Evolutionary conservation across 2,113 vertebrate genomes (phyloP), one percentile per base, ranked within the genome.

Genomic region (Synchiropus splendidus): DNA sequence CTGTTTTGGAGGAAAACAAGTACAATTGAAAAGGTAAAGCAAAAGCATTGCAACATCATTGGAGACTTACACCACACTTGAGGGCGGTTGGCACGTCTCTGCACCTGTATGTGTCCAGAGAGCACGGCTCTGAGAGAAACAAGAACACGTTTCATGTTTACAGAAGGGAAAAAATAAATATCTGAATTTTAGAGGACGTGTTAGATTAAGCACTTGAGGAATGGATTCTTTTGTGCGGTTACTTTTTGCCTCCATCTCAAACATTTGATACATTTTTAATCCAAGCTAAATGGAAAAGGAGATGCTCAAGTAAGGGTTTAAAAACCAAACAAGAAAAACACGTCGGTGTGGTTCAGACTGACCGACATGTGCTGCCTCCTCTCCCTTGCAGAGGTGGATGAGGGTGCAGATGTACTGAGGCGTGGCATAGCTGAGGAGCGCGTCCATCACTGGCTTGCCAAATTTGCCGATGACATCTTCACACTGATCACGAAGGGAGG

Each of bases 321-420:
- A n/a, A n/a, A n/a, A n/a, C n/a, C n/a, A n/a, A n/a, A n/a, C n/a
- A n/a, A n/a, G n/a, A n/a, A n/a, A n/a, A n/a, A n/a, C n/a, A n/a
- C 21, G 8, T 27, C 8, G 4, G 13, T 43, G 14, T 31, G 5
- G 8, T 13, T n/a, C 8, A 21, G 16, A 70, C 69, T 61, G 35
- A 74, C 85, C 81, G 16, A 87, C 76, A 2, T 2, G 0, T 1
- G 1, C 1, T 0, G 2, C 0, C 61, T 54, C 68, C 16, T 50
- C 54, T 0, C 14, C 16, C 18, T 60, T 48, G 4, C 94, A 94
- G 43, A 77, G 15, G 14, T 74, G 72, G 14, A 92, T 12, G 4
- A 88, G 73, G 12, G 64, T 54, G 0, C 94, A 97, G 58, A 95
- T 70, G 62, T 86, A 42, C 34, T 86, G 66, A 0, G 92, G 91